These are phyloP conservation scores for Bombycilla garrulus DNA, from an alignment of 2,113 vertebrate species.

Conservation along the genomic window DNA sequence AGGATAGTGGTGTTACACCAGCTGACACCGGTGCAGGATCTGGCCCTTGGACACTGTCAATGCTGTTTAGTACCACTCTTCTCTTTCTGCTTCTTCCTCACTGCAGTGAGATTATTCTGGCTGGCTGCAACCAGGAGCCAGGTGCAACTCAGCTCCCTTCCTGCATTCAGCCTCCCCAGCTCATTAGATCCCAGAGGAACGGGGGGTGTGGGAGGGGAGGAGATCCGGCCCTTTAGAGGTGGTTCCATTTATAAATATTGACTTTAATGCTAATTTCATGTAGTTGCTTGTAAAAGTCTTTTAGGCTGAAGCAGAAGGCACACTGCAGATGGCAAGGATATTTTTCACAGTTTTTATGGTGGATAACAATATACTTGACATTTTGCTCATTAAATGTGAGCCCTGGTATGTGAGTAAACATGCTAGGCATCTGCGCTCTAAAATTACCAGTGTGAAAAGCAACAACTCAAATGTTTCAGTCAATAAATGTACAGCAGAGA, in stretches of 20 bases:
- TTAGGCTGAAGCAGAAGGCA: conserved; percentile 72
- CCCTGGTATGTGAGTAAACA: conserved; percentile 73
- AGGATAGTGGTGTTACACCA: background rate
- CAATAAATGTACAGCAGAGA: conserved; percentile 72
- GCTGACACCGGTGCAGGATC: background rate
- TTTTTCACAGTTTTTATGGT: conserved; percentile 77
- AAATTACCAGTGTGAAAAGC: conserved; percentile 73
- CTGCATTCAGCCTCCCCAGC: background rate
- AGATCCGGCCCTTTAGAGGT: conserved; percentile 34
- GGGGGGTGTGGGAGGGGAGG: conserved; percentile 24
- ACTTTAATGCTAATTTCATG: conserved; percentile 60
- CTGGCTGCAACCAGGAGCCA: background rate
- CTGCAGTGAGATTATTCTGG: background rate
- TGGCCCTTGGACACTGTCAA: background rate
- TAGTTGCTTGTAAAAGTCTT: conserved; percentile 65
- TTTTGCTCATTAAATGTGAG: conserved; percentile 78
- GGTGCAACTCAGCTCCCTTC: background rate
- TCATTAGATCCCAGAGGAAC: conserved; percentile 28
- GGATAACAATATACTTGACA: conserved; percentile 78
- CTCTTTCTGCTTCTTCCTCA: background rate
- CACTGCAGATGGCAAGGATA: conserved; percentile 72
- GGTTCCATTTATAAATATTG: conserved; percentile 58
- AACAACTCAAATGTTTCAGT: conserved; percentile 71
- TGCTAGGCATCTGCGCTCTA: conserved; percentile 70
- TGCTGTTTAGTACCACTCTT: background rate